A percentile compares a stretch with the other conserved stretches of the same genome.
Evolutionary conservation across 1,140 invertebrate species (phyloP).

Genomic region (Ptiloglossa arizonensis): DNA sequence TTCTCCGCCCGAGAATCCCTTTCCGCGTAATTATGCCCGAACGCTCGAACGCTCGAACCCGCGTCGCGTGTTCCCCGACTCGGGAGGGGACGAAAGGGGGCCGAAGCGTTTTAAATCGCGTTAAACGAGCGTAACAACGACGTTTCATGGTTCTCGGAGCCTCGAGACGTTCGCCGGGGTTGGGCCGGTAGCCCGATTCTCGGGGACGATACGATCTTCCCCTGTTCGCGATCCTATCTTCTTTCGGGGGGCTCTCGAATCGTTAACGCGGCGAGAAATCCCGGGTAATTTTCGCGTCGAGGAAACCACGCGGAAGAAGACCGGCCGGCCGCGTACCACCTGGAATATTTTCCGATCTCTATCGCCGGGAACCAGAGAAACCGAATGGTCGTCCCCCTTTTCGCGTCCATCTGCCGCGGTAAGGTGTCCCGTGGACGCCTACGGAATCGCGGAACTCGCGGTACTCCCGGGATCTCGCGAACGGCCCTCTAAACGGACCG

Average conservation of each 20-base stretch:
- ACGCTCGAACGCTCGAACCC: too few species aligned
- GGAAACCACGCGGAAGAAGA: too few species aligned
- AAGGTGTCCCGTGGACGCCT: constrained; percentile 27
- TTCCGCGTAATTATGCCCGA: too few species aligned
- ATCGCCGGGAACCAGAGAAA: too few species aligned
- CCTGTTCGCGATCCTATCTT: constrained; percentile 35
- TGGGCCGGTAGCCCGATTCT: background rate
- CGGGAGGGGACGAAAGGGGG: too few species aligned
- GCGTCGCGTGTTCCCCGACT: background rate
- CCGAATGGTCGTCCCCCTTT: too few species aligned
- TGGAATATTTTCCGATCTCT: too few species aligned
- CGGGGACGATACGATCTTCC: constrained; percentile 47
- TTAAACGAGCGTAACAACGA: constrained; percentile 55
- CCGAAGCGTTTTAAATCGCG: constrained; percentile 16
- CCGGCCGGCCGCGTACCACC: too few species aligned
- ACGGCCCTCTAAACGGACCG: background rate
- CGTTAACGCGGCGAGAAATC: constrained; percentile 22
- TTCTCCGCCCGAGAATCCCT: background rate
- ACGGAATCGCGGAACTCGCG: background rate
- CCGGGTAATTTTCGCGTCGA: background rate
- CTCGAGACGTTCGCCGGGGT: constrained; percentile 20
- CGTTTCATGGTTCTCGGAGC: constrained; percentile 52
- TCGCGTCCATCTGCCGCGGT: background rate
- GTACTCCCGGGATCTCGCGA: background rate
- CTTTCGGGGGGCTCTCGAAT: background rate